Evolutionary conservation across 1,140 invertebrate species (phyloP), one percentile per base, ranked within the genome.

Genomic region (Aphis gossypii): DNA sequence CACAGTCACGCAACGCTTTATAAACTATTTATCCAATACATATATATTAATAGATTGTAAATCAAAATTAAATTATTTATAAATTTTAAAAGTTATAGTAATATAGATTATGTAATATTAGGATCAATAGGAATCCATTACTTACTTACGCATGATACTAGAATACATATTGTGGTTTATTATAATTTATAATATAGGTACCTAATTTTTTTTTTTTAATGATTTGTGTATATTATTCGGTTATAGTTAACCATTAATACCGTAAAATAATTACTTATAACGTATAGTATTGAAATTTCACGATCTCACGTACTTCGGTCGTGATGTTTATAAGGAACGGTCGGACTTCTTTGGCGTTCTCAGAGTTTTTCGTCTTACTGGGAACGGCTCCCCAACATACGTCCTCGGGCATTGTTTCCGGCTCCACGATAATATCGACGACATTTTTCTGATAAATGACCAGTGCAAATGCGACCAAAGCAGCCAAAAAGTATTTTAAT

Each of bases 281-380:
- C 23, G 56, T 60, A n/a, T 5, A 51, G 18, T n/a, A n/a, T n/a
- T n/a, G 41, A 46, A 86, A 41, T 46, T 5, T 86, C 23, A 0
- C 23, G 5, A 86, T 86, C 4, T 86, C n/a, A 44, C 41, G 21
- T 51, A 82, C 76, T 54, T 60, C 51, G 25, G 11, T 20, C 14
- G 90, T 44, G 20, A 91, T 20, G 90, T 91, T 91, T n/a, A 91
- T 91, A 0, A 41, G 25, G 41, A 91, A 91, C 11, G 90, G 90
- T 44, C 54, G 56, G 6, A 91, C 2, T 68, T 44, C 54, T 25
- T 38, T 68, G 48, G 20, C 11, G 14, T 68, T 76, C 14, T 1
- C 18, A n/a, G 11, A 3, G 30, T 76, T 14, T 41, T 41, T 44
- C 35, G 54, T 23, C 35, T 41, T 38, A 8, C 30, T 41, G 11